Evolutionary conservation across 2,113 vertebrate genomes (phyloP), one percentile per base, ranked within the genome.

Genomic region (Chauna torquata): DNA sequence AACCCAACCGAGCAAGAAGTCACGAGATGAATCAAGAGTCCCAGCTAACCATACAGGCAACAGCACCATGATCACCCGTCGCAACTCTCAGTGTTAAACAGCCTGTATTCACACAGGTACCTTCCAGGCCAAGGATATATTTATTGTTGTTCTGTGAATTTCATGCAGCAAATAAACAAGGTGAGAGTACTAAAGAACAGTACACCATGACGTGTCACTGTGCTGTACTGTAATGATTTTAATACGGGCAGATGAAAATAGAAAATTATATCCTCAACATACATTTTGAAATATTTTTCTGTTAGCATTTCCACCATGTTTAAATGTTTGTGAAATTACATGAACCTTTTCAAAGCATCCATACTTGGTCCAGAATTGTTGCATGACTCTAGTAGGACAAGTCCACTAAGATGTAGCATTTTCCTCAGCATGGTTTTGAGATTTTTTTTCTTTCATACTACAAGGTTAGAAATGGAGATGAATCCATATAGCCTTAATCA

Each of bases 1-100:
- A 95, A 95, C 61, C 78, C 80, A 85, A 28, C 90, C n/a, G 80
- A 94, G 93, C 96, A 96, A 50, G 86, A 13, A 78, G 55, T 85
- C 94, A 81, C 77, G 34, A 25, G 86, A 94, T 83, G 87, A 89
- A 85, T 81, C 79, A 64, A 59, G 87, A 93, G 91, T 74, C 38
- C 79, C 70, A 72, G 78, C 64, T 91, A 77, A 45, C 91, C 71
- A 64, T 3, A 71, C 0, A 82, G 65, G 59, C 42, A 42, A 82
- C 82, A 74, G 78, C 68, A 58, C 11, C n/a, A 12, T 3, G 5
- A 61, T 61, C 90, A 72, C 30, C 80, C 77, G 36, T 9, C 76
- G 52, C 86, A 68, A 19, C 66, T 24, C 79, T 42, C 45, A 0
- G 3, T 22, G 42, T 69, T 8, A 55, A 7, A 36, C 2, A 47